Evolutionary conservation across 2,113 vertebrate genomes (phyloP), one percentile per base, ranked within the genome.

Genomic region (Poeciliopsis prolifica): DNA sequence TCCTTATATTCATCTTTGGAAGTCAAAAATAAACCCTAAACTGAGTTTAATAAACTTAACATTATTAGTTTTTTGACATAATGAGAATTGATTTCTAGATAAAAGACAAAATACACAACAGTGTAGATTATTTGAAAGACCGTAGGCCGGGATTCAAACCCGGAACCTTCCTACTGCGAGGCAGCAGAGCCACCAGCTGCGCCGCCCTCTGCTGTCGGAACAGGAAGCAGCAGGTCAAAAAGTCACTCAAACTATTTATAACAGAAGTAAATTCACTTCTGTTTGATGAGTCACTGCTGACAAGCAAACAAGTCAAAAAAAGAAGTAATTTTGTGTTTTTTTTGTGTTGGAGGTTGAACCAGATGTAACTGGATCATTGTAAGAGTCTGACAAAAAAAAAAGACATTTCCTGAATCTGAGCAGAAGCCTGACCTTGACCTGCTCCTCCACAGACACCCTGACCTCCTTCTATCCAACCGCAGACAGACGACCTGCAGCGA

Each of bases 381-480:
- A 48, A 74, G 13, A 28, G 65, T 19, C 72, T 44, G 69, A 15
- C 22, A 5, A 10, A 15, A 37, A 9, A 73, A 37, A 31, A 4
- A 69, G 63, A 13, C 10, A 72, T 68, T 86, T 86, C 75, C 73
- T 83, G 64, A 62, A 68, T 78, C 40, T n/a, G 26, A 22, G 13
- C 70, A 17, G 24, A 58, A 3, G 3, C 6, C 0, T 48, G 69
- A 65, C 70, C 68, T 69, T 0, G 17, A 75, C 48, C 60, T 33
- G 35, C 30, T 68, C 17, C 65, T 61, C 19, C 60, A 7, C 26
- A 0, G 19, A 12, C 11, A 33, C 4, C 12, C 74, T 63, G 78
- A 64, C 26, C 63, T 4, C 7, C n/a, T 68, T 71, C 67, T 29
- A 60, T 19, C 54, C 0, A 2, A 29, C 68, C 31, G 48, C 1